These are phyloP conservation scores for Pogonus chalceus DNA, from an alignment of 1,140 invertebrate species.

Conservation along the genomic window DNA sequence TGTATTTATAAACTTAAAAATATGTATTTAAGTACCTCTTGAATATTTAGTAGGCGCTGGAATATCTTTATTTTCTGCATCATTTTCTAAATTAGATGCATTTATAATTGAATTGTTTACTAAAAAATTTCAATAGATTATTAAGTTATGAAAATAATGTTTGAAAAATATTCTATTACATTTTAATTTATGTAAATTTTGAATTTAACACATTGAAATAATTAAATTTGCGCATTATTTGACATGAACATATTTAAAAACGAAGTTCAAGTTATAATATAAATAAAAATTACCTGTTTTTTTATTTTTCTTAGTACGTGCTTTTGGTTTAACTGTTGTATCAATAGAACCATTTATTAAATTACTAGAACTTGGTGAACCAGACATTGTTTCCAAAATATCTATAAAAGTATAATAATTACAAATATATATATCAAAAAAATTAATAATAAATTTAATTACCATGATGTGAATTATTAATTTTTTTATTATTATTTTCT, in stretches of 20 bases:
- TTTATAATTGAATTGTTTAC: not conserved
- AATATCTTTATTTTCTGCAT: not conserved
- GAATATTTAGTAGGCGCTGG: not conserved
- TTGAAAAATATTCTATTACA: not conserved
- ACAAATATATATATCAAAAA: not conserved
- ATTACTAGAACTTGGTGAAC: not conserved
- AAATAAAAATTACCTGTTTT: too few species aligned
- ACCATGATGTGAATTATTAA: not conserved
- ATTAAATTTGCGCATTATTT: not conserved
- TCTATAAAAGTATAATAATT: not conserved
- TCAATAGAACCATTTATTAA: not conserved
- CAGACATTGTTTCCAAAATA: not conserved
- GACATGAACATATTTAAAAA: too few species aligned
- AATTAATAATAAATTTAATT: not conserved
- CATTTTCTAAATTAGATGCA: not conserved
- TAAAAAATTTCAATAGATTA: not conserved
- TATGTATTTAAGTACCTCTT: not conserved
- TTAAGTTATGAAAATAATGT: not conserved
- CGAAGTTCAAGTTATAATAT: too few species aligned
- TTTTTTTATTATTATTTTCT: slow-evolving; percentile 1
- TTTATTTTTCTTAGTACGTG: not conserved
- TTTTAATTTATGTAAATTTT: not conserved
- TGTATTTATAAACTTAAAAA: not conserved
- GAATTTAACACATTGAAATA: not conserved
- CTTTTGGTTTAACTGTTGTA: not conserved